These are phyloP conservation scores for Oceanodroma leucorhoa DNA, from an alignment of 2,797 vertebrate genomes.

Conservation along the genomic window DNA sequence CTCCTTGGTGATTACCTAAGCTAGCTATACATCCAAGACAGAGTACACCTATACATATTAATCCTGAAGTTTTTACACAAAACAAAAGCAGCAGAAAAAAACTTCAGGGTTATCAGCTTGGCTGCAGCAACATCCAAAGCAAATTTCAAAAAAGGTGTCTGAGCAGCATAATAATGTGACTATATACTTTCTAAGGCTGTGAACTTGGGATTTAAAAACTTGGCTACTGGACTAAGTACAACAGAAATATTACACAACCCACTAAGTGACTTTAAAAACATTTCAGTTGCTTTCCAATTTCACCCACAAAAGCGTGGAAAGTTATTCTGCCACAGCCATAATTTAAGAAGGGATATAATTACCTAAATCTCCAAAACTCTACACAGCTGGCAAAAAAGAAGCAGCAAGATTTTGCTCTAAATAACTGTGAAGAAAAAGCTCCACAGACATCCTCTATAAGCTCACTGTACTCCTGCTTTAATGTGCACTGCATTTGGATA, in stretches of 20 bases:
- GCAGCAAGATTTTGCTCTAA: slow-evolving; percentile 43
- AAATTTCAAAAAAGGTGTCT: slow-evolving; percentile 8
- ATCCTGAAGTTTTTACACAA: neutral
- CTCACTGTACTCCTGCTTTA: slow-evolving; percentile 43
- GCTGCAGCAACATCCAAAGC: slow-evolving; percentile 19
- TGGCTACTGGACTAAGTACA: slow-evolving; percentile 16
- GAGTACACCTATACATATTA: neutral
- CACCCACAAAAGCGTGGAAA: slow-evolving; percentile 35
- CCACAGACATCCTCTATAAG: neutral
- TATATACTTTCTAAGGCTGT: neutral
- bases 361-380: slow-evolving; percentile 45
- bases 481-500: slow-evolving; percentile 26
- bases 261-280: slow-evolving; percentile 47
- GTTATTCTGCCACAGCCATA: slow-evolving; percentile 30
- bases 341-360: slow-evolving; percentile 53
- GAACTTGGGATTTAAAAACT: slow-evolving; percentile 30
- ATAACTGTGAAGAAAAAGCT: slow-evolving; percentile 52
- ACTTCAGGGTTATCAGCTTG: slow-evolving; percentile 12
- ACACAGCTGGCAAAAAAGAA: slow-evolving; percentile 5
- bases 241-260: slow-evolving; percentile 23
- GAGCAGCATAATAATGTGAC: neutral
- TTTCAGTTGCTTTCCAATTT: slow-evolving; percentile 51
- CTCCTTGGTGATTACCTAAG: neutral
- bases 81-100: neutral
- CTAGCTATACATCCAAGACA: neutral